A percentile compares a stretch with the other conserved stretches of the same genome.
phyloP scores from a whole-genome alignment of 2,888 invertebrate genomes.

The Leucophenga maculata region DNA sequence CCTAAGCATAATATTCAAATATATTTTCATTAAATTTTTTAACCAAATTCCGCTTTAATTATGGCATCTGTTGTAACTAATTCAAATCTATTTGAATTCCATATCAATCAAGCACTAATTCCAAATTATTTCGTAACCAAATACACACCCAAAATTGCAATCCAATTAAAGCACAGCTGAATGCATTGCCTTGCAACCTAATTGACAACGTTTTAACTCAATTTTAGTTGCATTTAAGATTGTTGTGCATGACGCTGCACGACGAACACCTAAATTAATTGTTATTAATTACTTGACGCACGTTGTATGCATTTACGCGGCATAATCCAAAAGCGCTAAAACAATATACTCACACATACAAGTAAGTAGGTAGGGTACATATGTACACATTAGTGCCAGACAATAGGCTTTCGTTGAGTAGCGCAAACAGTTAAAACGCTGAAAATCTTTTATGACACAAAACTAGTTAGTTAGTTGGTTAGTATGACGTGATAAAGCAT shows the following conservation, averaged over 20 bases:
- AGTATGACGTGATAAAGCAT: background rate
- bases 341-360: slow-evolving; percentile 22
- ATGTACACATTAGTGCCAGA: background rate
- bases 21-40: background rate
- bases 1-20: no score
- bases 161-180: background rate
- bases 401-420: background rate
- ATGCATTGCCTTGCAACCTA: background rate
- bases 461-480: slow-evolving; percentile 2
- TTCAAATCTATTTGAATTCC: background rate
- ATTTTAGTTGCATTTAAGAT: slow-evolving; percentile 18
- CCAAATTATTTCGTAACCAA: background rate
- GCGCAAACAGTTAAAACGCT: slow-evolving; percentile 21
- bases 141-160: background rate
- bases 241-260: background rate
- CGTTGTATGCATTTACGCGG: slow-evolving; percentile 41
- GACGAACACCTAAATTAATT: slow-evolving; percentile 17
- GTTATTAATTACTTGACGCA: slow-evolving; percentile 47
- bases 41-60: background rate
- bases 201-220: slow-evolving; percentile 19
- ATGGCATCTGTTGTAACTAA: background rate
- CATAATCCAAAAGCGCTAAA: slow-evolving; percentile 27
- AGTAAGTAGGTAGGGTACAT: background rate
- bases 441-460: slow-evolving; percentile 23
- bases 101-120: background rate